phyloP scores from a whole-genome alignment of 1,140 invertebrate genomes.

The Apocrypta bakeri region DNA sequence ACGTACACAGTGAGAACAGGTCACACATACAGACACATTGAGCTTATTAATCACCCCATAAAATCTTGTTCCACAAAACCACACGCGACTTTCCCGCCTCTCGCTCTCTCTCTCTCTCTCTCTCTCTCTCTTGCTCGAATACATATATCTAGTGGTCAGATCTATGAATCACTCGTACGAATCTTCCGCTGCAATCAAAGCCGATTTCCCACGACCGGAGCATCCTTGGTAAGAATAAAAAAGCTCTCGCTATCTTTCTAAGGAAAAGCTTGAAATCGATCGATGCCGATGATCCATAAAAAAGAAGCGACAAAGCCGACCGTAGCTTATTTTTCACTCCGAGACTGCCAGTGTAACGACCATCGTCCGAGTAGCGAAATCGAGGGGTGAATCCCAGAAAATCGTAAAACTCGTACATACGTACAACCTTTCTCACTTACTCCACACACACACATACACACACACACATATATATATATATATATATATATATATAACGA shows the following conservation, averaged over 20 bases:
- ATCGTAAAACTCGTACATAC: conserved; percentile 38
- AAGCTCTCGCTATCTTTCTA: not conserved
- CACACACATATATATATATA: too few relatives aligned
- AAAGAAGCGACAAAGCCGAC: not conserved
- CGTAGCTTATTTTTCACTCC: conserved; percentile 18
- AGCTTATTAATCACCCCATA: not conserved
- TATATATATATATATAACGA: not conserved
- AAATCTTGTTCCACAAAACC: not conserved
- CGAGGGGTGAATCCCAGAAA: conserved; percentile 16
- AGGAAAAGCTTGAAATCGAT: conserved; percentile 17
- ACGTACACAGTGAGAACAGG: too few relatives aligned
- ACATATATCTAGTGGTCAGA: not conserved
- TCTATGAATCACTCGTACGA: not conserved
- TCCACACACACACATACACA: too few relatives aligned
- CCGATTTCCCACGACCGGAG: not conserved
- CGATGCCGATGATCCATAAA: conserved; percentile 29
- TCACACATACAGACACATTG: not conserved
- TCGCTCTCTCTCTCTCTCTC: not conserved
- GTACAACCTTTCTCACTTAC: too few relatives aligned
- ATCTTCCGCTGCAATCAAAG: not conserved
- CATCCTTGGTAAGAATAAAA: not conserved
- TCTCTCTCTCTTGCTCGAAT: too few relatives aligned
- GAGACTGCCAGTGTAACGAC: conserved; percentile 19
- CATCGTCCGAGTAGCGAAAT: not conserved
- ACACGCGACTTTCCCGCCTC: not conserved